Conservation (phyloP, 2,888 invertebrate species). For the Anaspis maculata region DNA sequence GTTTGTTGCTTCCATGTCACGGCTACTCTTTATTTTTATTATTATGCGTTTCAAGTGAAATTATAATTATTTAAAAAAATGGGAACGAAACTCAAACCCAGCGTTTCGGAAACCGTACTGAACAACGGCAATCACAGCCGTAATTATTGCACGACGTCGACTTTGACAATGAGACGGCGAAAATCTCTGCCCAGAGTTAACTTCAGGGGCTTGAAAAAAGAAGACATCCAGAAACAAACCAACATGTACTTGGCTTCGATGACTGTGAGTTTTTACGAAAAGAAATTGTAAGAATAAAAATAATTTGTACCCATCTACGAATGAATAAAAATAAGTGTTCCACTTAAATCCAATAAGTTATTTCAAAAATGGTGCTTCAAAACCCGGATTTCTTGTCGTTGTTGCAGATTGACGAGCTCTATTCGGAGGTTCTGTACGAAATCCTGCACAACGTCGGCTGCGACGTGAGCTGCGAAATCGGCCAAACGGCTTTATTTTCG, state of each 20-base stretch:
- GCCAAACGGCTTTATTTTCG: slow-evolving; percentile 59
- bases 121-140: too few species aligned
- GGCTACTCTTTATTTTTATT: too few species aligned
- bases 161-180: slow-evolving; percentile 6
- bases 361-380: neutral
- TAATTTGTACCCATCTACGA: slow-evolving; percentile 3
- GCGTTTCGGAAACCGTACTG: slow-evolving; percentile 25
- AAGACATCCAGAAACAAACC: slow-evolving; percentile 64
- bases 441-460: slow-evolving; percentile 78
- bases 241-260: slow-evolving; percentile 65
- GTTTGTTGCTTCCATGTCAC: too few species aligned
- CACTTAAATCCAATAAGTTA: too few species aligned
- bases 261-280: slow-evolving; percentile 52
- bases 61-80: slow-evolving; percentile 1
- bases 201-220: slow-evolving; percentile 72
- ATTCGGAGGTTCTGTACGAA: slow-evolving; percentile 75
- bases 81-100: slow-evolving; percentile 24
- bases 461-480: slow-evolving; percentile 62
- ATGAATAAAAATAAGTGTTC: neutral
- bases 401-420: slow-evolving; percentile 74
- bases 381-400: neutral
- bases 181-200: slow-evolving; percentile 52
- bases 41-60: too few species aligned
- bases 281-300: too few species aligned
- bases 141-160: neutral